Conservation (phyloP, 1,140 invertebrate genomes). For the Frieseomelitta varia region DNA sequence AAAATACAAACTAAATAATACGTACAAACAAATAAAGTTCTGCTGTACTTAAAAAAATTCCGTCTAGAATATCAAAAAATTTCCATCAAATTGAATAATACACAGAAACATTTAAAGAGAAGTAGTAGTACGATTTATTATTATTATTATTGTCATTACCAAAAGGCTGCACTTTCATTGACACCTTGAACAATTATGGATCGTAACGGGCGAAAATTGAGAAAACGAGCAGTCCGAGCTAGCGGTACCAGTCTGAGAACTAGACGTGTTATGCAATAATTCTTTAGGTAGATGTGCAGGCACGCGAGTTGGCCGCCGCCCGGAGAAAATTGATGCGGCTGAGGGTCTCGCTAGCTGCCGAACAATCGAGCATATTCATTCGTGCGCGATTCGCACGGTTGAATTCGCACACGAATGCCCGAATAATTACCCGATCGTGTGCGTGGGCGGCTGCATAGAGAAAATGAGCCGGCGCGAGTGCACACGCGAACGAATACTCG, state of each 20-base stretch:
- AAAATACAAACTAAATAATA: too few relatives aligned
- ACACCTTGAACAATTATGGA: not conserved
- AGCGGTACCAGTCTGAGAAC: not conserved
- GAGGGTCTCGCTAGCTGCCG: not conserved
- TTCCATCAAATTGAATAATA: too few relatives aligned
- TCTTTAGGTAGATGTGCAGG: not conserved
- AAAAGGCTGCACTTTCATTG: not conserved
- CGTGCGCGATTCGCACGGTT: slow-evolving; percentile 2
- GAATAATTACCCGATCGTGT: slow-evolving; percentile 27
- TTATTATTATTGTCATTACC: not conserved
- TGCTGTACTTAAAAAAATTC: too few relatives aligned
- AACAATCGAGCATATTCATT: slow-evolving; percentile 18
- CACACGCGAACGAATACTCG: slow-evolving; percentile 41
- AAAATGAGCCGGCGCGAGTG: not conserved
- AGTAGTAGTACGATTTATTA: too few relatives aligned
- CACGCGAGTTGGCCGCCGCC: not conserved
- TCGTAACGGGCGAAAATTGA: not conserved
- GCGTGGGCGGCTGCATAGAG: slow-evolving; percentile 1
- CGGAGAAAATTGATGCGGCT: not conserved
- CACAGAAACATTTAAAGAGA: too few relatives aligned
- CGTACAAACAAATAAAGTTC: too few relatives aligned
- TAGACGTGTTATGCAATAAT: not conserved
- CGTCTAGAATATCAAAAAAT: too few relatives aligned
- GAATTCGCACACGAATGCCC: slow-evolving; percentile 22
- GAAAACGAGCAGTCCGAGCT: not conserved